Conservation (phyloP, 2,888 invertebrate genomes). For the Anorthoa munda region DNA sequence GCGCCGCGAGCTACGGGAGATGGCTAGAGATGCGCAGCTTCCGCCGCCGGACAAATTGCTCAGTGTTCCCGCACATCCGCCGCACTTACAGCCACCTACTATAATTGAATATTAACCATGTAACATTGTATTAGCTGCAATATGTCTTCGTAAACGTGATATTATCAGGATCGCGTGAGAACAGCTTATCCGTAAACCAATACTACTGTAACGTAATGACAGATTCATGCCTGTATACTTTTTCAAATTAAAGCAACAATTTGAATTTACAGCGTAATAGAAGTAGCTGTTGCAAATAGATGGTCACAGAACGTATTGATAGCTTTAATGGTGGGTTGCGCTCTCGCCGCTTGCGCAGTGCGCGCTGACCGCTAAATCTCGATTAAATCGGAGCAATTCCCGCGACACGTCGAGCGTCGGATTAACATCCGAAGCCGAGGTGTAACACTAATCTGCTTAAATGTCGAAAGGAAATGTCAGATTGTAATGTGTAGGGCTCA, state of each 20-base stretch:
- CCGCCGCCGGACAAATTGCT: conserved; percentile 83
- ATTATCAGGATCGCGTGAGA: conserved; percentile 66
- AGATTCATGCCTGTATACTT: conserved; percentile 36
- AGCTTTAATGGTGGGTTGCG: conserved; percentile 68
- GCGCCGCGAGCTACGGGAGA: conserved; percentile 76
- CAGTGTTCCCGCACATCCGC: conserved; percentile 76
- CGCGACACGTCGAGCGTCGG: conserved; percentile 88
- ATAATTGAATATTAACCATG: conserved; percentile 80
- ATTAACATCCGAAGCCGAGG: conserved; percentile 88
- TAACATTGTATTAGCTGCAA: conserved; percentile 69
- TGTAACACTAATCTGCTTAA: conserved; percentile 90
- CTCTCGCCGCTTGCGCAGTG: conserved; percentile 65
- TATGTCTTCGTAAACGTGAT: conserved; percentile 62
- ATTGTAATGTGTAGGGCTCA: conserved; percentile 88
- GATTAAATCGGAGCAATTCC: conserved; percentile 88
- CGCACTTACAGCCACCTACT: conserved; percentile 66
- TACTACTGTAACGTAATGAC: conserved; percentile 54
- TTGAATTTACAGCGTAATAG: conserved; percentile 52
- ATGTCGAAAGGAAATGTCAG: conserved; percentile 91
- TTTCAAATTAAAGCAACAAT: conserved; percentile 44
- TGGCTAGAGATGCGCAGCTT: conserved; percentile 82
- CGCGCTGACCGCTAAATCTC: conserved; percentile 84
- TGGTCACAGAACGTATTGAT: conserved; percentile 54
- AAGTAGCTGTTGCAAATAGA: conserved; percentile 56
- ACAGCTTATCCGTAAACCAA: conserved; percentile 65